phyloP scores from a whole-genome alignment of 2,113 vertebrate genomes.

The Anhinga rufa region DNA sequence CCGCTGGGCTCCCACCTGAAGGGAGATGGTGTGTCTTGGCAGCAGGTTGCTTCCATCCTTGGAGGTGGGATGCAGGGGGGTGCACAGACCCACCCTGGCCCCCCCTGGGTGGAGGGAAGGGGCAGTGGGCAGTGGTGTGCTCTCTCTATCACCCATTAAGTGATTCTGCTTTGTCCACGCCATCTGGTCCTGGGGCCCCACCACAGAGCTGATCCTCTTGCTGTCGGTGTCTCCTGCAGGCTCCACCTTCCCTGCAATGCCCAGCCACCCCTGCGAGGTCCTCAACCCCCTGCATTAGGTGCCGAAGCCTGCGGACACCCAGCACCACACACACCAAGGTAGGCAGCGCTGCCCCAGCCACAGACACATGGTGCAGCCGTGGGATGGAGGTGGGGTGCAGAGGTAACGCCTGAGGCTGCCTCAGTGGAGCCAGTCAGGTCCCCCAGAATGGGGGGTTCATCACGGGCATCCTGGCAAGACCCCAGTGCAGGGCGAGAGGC shows the following conservation, averaged over 20 bases:
- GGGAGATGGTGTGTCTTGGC: not conserved
- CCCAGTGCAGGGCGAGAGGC: not conserved
- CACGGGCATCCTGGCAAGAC: not conserved
- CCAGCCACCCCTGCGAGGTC: not conserved
- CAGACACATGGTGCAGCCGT: not conserved
- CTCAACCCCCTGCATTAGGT: not conserved
- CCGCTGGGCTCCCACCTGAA: not conserved
- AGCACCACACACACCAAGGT: conserved; percentile 32
- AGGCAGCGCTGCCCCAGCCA: not conserved
- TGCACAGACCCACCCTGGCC: not conserved
- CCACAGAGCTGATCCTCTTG: not conserved
- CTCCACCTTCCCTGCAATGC: conserved; percentile 28
- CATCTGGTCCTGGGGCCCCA: not conserved
- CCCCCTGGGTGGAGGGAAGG: not conserved
- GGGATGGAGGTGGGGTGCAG: not conserved
- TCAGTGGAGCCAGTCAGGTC: not conserved
- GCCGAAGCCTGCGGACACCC: not conserved
- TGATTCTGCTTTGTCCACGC: not conserved
- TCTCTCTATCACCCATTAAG: not conserved
- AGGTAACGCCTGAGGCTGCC: not conserved
- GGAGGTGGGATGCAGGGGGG: fast-evolving
- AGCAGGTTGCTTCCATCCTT: not conserved
- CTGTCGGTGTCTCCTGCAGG: not conserved
- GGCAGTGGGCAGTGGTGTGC: not conserved
- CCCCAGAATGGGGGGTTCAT: not conserved